These are phyloP conservation scores for Nomada goodeniana DNA, from an alignment of 2,888 invertebrate species.

Conservation along the genomic window DNA sequence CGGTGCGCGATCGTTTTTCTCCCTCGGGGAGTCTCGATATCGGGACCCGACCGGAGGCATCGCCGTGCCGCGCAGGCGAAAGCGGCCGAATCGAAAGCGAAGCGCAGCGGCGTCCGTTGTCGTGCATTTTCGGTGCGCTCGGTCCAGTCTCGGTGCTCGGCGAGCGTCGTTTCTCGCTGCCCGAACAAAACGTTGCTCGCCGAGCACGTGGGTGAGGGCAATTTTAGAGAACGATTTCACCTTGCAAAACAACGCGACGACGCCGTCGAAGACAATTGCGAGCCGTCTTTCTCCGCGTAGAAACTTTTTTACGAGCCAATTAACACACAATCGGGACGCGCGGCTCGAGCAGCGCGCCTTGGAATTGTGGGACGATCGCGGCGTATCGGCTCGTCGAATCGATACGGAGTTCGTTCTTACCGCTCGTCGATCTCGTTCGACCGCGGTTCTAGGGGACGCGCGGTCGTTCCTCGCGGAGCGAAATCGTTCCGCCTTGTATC, in stretches of 20 bases:
- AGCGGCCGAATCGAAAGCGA: constrained; percentile 57
- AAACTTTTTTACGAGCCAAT: constrained; percentile 40
- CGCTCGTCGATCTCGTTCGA: not conserved
- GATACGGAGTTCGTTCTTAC: constrained; percentile 18
- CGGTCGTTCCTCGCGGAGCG: not conserved
- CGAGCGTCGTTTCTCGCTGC: not conserved
- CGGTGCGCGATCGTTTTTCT: not conserved
- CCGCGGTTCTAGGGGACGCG: not conserved
- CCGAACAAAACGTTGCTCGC: constrained; percentile 1
- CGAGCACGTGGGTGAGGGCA: not conserved
- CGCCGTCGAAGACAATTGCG: not conserved
- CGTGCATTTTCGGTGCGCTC: constrained; percentile 32
- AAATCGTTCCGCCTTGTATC: too few species aligned
- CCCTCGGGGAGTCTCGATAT: not conserved
- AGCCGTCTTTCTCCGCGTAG: not conserved
- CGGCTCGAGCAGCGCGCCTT: constrained; percentile 1
- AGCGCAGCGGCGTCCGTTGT: not conserved
- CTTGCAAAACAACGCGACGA: constrained; percentile 5
- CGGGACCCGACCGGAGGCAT: not conserved
- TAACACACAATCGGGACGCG: constrained; percentile 35
- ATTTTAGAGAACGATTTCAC: constrained; percentile 15
- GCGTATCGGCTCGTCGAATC: constrained; percentile 10
- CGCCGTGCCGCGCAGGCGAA: constrained; percentile 24
- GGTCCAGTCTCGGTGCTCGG: constrained; percentile 3
- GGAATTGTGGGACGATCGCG: constrained; percentile 15